phyloP scores from a whole-genome alignment of 1,140 invertebrate species.

The Pemphigus obesinymphae region DNA sequence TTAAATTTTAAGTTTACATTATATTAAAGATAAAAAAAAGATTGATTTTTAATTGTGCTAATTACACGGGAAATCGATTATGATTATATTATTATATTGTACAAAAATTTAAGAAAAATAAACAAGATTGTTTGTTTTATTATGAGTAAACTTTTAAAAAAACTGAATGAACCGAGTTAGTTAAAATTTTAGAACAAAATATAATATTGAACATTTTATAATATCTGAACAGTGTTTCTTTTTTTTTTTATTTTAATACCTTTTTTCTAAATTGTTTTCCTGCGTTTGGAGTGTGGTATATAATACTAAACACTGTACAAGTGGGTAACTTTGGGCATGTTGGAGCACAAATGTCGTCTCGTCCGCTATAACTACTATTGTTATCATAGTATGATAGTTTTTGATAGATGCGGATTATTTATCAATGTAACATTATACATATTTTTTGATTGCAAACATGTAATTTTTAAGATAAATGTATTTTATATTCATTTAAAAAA shows the following conservation, averaged over 20 bases:
- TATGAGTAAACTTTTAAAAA: background rate
- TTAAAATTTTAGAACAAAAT: slow-evolving; percentile 33
- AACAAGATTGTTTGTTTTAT: background rate
- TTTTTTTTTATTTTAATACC: background rate
- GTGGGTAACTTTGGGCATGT: too few species aligned
- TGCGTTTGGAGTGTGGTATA: too few species aligned
- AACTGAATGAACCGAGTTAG: slow-evolving; percentile 16
- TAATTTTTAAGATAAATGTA: too few species aligned
- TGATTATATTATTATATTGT: slow-evolving; percentile 23
- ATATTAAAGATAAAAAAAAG: background rate
- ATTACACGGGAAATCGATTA: background rate
- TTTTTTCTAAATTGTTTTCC: background rate
- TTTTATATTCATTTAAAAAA: too few species aligned
- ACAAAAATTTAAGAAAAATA: slow-evolving; percentile 14
- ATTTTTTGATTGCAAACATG: too few species aligned
- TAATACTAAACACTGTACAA: too few species aligned
- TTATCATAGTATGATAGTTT: too few species aligned
- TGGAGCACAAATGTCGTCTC: too few species aligned
- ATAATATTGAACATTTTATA: slow-evolving; percentile 29
- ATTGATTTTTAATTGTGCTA: background rate
- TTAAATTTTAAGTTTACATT: slow-evolving; percentile 30
- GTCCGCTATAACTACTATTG: too few species aligned
- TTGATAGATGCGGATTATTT: too few species aligned
- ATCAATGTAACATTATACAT: too few species aligned
- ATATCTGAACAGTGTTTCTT: background rate